Conservation (phyloP, 2,113 vertebrate genomes). For the Corythoichthys haematopterus region DNA sequence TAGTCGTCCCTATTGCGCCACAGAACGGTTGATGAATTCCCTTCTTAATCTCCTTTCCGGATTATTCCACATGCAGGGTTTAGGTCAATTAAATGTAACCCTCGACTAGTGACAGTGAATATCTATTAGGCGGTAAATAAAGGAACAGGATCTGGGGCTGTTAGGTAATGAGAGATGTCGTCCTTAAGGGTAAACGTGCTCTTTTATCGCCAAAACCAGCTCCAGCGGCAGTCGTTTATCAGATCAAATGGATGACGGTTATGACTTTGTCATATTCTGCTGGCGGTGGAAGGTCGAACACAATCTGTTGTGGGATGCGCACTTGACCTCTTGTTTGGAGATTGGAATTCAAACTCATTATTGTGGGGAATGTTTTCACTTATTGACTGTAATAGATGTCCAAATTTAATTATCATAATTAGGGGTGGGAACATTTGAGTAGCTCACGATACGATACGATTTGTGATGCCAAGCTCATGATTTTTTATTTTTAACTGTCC, state of each 20-base stretch:
- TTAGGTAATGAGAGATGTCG: constrained; percentile 71
- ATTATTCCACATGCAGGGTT: constrained; percentile 76
- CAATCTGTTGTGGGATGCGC: not conserved
- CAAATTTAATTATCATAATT: no score
- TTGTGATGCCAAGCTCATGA: no score
- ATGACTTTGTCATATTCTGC: constrained; percentile 3
- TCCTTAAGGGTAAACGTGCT: constrained; percentile 50
- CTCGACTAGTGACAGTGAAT: constrained; percentile 77
- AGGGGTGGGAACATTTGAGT: no score
- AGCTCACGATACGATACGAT: no score
- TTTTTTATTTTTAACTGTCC: no score
- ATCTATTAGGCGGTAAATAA: constrained; percentile 79
- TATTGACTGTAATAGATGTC: no score
- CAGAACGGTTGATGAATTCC: constrained; percentile 80
- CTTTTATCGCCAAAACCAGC: constrained; percentile 46
- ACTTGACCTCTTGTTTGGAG: not conserved
- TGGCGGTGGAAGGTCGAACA: not conserved
- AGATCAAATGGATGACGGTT: constrained; percentile 14
- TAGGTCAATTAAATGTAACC: constrained; percentile 80
- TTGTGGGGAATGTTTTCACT: no score
- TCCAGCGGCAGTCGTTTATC: constrained; percentile 17
- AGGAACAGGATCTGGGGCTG: constrained; percentile 68
- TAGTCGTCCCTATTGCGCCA: constrained; percentile 42
- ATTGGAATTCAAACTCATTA: not conserved
- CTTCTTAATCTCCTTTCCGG: constrained; percentile 74